These are phyloP conservation scores for Anomalospiza imberbis DNA, from an alignment of 2,797 vertebrate genomes.

Conservation along the genomic window DNA sequence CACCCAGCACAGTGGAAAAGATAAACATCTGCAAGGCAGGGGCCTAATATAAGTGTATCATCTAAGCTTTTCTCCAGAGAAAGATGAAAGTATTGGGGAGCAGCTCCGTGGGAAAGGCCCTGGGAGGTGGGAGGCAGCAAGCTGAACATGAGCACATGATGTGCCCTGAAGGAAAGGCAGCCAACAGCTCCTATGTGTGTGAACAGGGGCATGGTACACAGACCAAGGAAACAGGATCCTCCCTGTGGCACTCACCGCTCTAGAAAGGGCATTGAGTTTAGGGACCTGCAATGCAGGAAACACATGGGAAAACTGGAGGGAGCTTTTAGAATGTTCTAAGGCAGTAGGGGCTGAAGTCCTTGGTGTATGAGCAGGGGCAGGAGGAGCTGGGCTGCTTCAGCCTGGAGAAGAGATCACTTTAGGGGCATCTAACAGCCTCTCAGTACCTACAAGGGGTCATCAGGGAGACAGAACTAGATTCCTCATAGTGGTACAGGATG, in stretches of 20 bases:
- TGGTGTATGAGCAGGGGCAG: fast-evolving
- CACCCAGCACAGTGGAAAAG: neutral
- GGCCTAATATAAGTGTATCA: neutral
- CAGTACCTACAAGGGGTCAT: fast-evolving
- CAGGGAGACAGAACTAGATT: neutral
- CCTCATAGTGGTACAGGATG: neutral
- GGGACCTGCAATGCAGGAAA: neutral
- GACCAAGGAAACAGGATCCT: neutral
- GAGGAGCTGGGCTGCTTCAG: neutral
- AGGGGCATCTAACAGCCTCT: neutral
- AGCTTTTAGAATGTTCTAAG: neutral
- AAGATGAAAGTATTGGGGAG: neutral
- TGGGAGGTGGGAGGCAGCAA: neutral
- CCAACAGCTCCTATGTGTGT: neutral
- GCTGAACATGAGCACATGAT: fast-evolving
- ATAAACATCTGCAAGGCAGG: neutral
- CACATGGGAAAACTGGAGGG: neutral
- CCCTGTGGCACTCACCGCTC: no score
- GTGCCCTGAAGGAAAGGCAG: neutral
- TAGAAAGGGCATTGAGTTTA: fast-evolving
- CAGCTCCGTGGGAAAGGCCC: neutral
- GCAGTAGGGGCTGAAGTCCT: neutral
- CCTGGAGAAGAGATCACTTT: neutral
- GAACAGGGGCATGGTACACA: neutral
- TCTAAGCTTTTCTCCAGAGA: neutral